Percentiles rank a stretch among this genome's conserved stretches.
These are phyloP conservation scores for Antigone vipio DNA, from an alignment of 2,113 vertebrate species.

Conservation along the genomic window DNA sequence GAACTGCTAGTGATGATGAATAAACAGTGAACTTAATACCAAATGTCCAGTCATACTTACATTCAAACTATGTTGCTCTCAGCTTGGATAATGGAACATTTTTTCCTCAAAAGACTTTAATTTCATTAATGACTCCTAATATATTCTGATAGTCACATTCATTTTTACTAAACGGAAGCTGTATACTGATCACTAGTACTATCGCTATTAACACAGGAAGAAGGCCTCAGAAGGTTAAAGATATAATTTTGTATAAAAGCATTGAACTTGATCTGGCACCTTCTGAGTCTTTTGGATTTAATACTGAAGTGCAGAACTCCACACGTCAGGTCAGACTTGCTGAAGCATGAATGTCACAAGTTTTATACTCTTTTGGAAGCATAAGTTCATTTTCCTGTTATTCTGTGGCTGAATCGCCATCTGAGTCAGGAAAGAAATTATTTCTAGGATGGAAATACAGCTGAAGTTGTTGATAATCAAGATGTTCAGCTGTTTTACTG, in stretches of 20 bases:
- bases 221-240: neutral
- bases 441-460: conserved; percentile 46
- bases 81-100: neutral
- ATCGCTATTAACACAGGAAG: neutral
- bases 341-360: neutral
- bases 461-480: conserved; percentile 44
- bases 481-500: conserved; percentile 22
- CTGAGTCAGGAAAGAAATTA: conserved; percentile 36
- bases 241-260: neutral
- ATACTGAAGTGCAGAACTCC: neutral
- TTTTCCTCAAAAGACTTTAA: neutral
- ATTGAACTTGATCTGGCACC: neutral
- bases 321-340: neutral
- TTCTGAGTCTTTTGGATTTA: neutral
- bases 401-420: neutral
- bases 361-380: neutral
- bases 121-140: neutral
- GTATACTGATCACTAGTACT: neutral
- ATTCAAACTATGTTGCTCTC: neutral
- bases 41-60: neutral
- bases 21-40: neutral
- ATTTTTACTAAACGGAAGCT: neutral
- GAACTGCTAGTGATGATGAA: neutral
- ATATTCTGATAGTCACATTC: neutral
- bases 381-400: conserved; percentile 36